Base-by-base conservation (phyloP, 1,140 invertebrate genomes). In the Solenopsis invicta region DNA sequence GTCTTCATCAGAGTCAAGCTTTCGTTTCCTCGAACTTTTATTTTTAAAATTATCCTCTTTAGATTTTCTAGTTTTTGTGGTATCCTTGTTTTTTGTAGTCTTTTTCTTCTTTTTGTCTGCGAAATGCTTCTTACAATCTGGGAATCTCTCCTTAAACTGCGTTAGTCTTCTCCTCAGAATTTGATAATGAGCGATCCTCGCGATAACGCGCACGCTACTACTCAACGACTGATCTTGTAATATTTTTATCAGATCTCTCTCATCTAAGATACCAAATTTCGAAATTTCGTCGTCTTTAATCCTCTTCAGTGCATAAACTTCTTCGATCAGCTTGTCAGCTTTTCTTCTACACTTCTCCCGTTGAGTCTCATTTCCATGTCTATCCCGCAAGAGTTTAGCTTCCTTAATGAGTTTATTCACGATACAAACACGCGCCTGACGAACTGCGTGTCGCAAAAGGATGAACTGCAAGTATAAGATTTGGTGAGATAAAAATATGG, bases 261-360 rank as follows among this genome's bases (percentile, higher is more conserved):
- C 88, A 75, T 93, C 92, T 13, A 69, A 72, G 5, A 95, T 90
- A 2, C 88, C 93, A 89, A 93, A 95, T 90, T 88, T 94, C 0
- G 93, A 91, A 62, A 95, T 89, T 3, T 94, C 93, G 76, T 95
- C 94, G 1, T 94, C 92, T 71, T 94, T 93, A 1, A 95, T 75
- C 13, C 62, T 88, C 86, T 95, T 95, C 0, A 94, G 13, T 0
- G 91, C 89, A 0, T 88, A 29, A 0, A 95, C 80, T 82, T 95
- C 94, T 6, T 69, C 87, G 2, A 92, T 52, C 6, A 94, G 66
- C 69, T 78, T 94, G 6, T 94, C 90, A 0, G 90, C 92, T 72
- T 93, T 91, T 13, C 82, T 86, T 29, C 90, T 91, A 62, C 91
- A 90, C 67, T 95, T 95, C 12, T 93, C 87, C 1, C 88, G 48